Percentiles rank a stretch among this genome's conserved stretches.
Conservation (phyloP, 2,888 invertebrate species). For the Caenorhabditis doughertyi region DNA sequence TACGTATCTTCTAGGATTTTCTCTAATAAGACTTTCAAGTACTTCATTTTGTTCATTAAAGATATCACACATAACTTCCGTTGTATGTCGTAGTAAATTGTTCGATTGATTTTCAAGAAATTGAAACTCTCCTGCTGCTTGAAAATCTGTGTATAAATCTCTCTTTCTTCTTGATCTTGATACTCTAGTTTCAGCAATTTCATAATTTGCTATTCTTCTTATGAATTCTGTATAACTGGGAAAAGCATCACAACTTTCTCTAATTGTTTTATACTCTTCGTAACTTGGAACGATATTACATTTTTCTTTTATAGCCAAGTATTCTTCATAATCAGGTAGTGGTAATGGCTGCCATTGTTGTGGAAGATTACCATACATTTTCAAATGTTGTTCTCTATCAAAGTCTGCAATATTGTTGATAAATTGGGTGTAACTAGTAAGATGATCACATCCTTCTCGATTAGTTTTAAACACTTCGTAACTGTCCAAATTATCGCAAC, state of each 20-base stretch:
- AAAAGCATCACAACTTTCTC: slow-evolving; percentile 27
- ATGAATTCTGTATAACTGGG: slow-evolving; percentile 5
- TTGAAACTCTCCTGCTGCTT: slow-evolving; percentile 70
- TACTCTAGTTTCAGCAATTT: no score
- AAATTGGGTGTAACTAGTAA: slow-evolving; percentile 27
- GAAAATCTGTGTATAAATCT: slow-evolving; percentile 65
- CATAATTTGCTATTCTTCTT: background rate
- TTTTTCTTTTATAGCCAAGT: slow-evolving; percentile 15
- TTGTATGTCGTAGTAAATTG: slow-evolving; percentile 64
- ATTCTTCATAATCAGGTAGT: slow-evolving; percentile 29
- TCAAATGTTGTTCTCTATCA: slow-evolving; percentile 33
- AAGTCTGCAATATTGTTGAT: slow-evolving; percentile 40
- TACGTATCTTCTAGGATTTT: slow-evolving; percentile 10
- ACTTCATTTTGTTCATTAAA: slow-evolving; percentile 47
- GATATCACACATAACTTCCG: slow-evolving; percentile 58
- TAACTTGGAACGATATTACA: slow-evolving; percentile 1
- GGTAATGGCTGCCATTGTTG: slow-evolving; percentile 44
- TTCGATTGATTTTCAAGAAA: slow-evolving; percentile 67
- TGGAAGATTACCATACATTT: no score
- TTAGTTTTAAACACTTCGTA: slow-evolving; percentile 18
- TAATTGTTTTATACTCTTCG: slow-evolving; percentile 18
- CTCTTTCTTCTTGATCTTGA: slow-evolving; percentile 34
- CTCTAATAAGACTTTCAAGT: slow-evolving; percentile 49
- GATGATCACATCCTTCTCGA: slow-evolving; percentile 5
- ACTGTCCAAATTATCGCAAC: slow-evolving; percentile 30